Percentiles rank a stretch among this genome's conserved stretches.
Evolutionary conservation across 2,888 invertebrate species (phyloP).

Genomic region (Hydrotaea diabolus): DNA sequence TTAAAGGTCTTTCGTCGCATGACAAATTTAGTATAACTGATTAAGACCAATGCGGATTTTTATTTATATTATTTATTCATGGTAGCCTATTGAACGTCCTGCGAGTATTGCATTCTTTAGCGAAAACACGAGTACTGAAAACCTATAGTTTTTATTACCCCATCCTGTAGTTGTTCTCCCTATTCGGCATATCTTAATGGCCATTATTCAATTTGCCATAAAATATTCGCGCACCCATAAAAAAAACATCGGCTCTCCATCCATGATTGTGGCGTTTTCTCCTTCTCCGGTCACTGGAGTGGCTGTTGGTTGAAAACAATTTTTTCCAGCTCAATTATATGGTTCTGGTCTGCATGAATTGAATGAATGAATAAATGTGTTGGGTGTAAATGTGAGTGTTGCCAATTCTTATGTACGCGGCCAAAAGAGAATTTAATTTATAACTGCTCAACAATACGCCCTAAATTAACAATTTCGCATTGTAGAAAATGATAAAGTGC

Average conservation of each 20-base stretch:
- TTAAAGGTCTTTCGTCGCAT: too few relatives aligned
- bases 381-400: not conserved
- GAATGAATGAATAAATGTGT: not conserved
- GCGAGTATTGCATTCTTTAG: too few relatives aligned
- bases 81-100: too few relatives aligned
- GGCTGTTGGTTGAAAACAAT: not conserved
- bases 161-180: not conserved
- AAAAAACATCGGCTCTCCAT: slow-evolving; percentile 14
- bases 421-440: slow-evolving; percentile 54
- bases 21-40: too few relatives aligned
- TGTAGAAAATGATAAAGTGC: slow-evolving; percentile 58
- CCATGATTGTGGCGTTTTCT: not conserved
- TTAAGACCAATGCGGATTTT: too few relatives aligned
- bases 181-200: not conserved
- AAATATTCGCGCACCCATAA: slow-evolving; percentile 61
- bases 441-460: slow-evolving; percentile 61
- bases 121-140: too few relatives aligned
- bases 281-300: not conserved
- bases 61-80: too few relatives aligned
- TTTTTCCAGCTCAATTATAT: slow-evolving; percentile 29
- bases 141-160: not conserved
- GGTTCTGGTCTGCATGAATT: not conserved
- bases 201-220: slow-evolving; percentile 67
- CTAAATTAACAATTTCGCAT: slow-evolving; percentile 64
- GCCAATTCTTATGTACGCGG: slow-evolving; percentile 6